Percentiles rank a stretch among this genome's conserved stretches.
These are phyloP conservation scores for Grammomys dolichurus DNA, from an alignment of 2,113 vertebrate genomes.

Conservation along the genomic window DNA sequence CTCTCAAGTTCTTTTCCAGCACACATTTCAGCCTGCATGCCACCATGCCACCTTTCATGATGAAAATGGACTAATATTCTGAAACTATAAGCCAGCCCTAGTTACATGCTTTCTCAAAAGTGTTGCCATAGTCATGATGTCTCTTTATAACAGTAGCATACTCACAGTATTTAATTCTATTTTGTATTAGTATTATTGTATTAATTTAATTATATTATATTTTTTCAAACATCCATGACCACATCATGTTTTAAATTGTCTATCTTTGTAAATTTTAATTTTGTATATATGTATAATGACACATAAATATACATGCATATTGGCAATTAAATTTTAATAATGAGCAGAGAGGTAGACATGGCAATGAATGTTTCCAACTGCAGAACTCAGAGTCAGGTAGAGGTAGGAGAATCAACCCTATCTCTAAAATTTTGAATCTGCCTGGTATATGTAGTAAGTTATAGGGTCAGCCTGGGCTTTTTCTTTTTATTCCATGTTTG, in stretches of 20 bases:
- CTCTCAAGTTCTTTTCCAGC: background rate
- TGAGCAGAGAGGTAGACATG: background rate
- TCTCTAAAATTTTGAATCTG: background rate
- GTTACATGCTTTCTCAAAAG: background rate
- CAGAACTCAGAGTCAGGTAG: background rate
- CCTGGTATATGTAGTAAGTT: background rate
- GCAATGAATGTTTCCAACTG: background rate
- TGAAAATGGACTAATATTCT: background rate
- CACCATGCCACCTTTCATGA: background rate
- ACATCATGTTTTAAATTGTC: background rate
- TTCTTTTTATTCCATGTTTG: background rate
- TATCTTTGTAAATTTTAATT: background rate
- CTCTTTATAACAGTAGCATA: background rate
- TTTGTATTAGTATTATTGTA: background rate
- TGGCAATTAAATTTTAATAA: background rate
- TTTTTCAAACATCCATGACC: background rate
- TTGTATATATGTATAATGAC: background rate
- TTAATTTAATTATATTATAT: background rate
- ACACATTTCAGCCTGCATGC: background rate
- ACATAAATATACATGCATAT: background rate
- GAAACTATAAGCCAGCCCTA: background rate
- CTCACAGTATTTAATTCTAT: background rate
- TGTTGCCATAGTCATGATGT: too few species aligned
- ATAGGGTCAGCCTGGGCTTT: background rate
- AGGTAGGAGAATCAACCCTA: background rate